Evolutionary conservation across 2,888 invertebrate genomes (phyloP).

Genomic region (Mycalesis mineus): DNA sequence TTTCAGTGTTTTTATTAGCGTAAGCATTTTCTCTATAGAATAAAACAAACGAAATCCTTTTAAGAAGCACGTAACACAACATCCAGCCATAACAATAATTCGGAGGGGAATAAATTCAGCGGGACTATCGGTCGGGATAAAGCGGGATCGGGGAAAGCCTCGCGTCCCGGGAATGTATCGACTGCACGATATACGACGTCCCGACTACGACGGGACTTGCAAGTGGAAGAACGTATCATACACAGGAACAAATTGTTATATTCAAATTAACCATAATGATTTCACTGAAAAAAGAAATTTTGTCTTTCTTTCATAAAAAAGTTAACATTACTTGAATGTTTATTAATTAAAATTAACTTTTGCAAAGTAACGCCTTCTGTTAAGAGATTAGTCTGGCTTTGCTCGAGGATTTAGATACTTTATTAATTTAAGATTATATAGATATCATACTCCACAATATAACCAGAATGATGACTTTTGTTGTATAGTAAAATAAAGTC

Average conservation of each 20-base stretch:
- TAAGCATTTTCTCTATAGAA: not conserved
- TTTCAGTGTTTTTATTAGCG: not conserved
- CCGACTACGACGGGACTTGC: conserved; percentile 12
- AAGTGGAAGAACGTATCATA: conserved; percentile 7
- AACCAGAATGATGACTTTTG: no score
- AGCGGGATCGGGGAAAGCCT: conserved; percentile 8
- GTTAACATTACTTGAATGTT: no score
- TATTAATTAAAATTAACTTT: no score
- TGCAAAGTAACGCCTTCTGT: no score
- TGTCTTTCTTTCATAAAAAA: no score
- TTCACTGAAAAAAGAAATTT: no score
- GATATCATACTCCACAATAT: no score
- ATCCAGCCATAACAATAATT: conserved; percentile 17
- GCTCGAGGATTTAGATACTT: no score
- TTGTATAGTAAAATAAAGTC: no score
- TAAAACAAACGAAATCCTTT: conserved; percentile 3
- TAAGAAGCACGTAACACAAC: not conserved
- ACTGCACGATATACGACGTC: conserved; percentile 4
- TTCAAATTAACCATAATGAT: no score
- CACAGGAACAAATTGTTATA: not conserved
- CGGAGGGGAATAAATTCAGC: conserved; percentile 14
- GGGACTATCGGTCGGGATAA: conserved; percentile 21
- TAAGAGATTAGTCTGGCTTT: no score
- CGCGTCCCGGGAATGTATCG: conserved; percentile 14
- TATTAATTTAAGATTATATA: no score